phyloP scores from a whole-genome alignment of 2,888 invertebrate genomes.

The Nematopogon swammerdamellus region DNA sequence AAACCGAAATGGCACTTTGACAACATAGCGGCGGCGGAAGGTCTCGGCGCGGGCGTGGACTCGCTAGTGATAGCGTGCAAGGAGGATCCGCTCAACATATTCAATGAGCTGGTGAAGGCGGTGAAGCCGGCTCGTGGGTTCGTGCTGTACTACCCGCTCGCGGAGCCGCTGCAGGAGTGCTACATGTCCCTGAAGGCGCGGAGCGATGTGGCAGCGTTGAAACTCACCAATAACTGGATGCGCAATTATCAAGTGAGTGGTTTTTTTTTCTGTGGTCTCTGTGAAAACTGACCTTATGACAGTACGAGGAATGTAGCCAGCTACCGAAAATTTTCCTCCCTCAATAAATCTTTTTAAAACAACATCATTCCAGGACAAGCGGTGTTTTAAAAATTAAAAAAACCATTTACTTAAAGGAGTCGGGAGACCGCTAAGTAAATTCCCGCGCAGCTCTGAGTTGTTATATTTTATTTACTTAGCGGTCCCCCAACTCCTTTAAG shows the following conservation, averaged over 20 bases:
- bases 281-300: too few species aligned
- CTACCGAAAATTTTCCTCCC: too few species aligned
- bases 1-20: conserved; percentile 68
- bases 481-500: too few species aligned
- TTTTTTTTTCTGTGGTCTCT: too few species aligned
- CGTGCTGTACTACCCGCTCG: conserved; percentile 76
- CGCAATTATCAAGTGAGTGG: conserved; percentile 92
- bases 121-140: conserved; percentile 80
- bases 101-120: conserved; percentile 71
- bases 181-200: conserved; percentile 74
- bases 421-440: too few species aligned
- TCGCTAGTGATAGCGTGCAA: conserved; percentile 75
- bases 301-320: too few species aligned
- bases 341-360: too few species aligned
- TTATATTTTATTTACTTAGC: too few species aligned
- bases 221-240: conserved; percentile 82
- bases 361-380: too few species aligned
- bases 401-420: too few species aligned
- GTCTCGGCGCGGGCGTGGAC: conserved; percentile 66
- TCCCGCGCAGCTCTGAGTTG: too few species aligned
- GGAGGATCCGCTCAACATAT: conserved; percentile 81
- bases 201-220: conserved; percentile 69
- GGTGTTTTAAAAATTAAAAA: too few species aligned
- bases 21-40: conserved; percentile 61
- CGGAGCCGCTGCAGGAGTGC: conserved; percentile 82